A percentile compares a stretch with the other conserved stretches of the same genome.
phyloP scores from a whole-genome alignment of 2,113 vertebrate genomes.

The Fregetta grallaria region DNA sequence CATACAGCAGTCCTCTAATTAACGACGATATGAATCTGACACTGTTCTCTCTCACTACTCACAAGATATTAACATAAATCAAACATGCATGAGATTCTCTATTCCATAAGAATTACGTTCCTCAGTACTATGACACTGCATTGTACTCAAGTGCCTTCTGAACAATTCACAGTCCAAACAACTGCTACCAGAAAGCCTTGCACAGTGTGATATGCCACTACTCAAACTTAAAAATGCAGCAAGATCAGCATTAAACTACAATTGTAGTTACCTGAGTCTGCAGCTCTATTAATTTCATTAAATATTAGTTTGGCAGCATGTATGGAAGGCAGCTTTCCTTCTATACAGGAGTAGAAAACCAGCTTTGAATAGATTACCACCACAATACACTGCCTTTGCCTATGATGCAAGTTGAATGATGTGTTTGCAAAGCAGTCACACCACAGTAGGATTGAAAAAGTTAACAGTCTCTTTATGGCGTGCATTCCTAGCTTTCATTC shows the following conservation, averaged over 20 bases:
- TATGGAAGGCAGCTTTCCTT: not conserved
- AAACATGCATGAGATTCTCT: not conserved
- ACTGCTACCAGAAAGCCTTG: not conserved
- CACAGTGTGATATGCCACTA: not conserved
- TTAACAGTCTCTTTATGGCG: not conserved
- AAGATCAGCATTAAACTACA: not conserved
- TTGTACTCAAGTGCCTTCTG: not conserved
- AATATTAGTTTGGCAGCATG: not conserved
- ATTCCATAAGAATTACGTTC: not conserved
- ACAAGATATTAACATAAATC: not conserved
- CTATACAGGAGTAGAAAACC: not conserved
- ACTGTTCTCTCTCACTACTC: not conserved
- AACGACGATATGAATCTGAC: not conserved
- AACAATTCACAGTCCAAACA: not conserved
- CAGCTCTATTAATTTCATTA: not conserved
- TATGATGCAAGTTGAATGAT: not conserved
- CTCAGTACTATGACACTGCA: not conserved
- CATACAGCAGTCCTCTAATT: not conserved
- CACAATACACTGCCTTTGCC: not conserved
- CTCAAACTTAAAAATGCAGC: not conserved
- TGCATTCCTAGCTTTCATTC: not conserved
- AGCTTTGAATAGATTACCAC: not conserved
- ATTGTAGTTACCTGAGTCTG: not conserved
- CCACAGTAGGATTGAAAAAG: not conserved
- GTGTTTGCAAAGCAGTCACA: not conserved